Conservation (phyloP, 2,888 invertebrate species). For the Drosophila ezoana region DNA sequence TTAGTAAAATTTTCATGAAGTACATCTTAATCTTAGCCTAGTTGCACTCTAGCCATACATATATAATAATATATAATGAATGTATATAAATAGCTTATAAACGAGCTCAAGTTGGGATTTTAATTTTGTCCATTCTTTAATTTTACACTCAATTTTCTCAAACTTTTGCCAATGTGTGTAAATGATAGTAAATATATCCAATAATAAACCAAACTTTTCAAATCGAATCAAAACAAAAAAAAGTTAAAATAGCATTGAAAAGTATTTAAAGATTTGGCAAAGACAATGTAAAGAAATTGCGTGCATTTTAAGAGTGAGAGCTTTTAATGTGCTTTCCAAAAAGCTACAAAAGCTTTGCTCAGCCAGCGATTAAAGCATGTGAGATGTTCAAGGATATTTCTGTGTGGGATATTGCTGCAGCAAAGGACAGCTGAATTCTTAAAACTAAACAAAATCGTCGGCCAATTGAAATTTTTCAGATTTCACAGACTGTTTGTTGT, state of each 20-base stretch:
- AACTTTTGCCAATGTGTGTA: slow-evolving; percentile 39
- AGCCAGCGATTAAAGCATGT: slow-evolving; percentile 27
- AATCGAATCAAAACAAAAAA: slow-evolving; percentile 20
- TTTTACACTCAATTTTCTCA: slow-evolving; percentile 18
- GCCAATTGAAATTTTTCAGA: slow-evolving; percentile 6
- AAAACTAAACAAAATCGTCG: slow-evolving; percentile 6
- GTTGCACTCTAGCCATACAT: slow-evolving; percentile 35
- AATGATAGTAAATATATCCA: slow-evolving; percentile 22
- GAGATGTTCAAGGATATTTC: slow-evolving; percentile 9
- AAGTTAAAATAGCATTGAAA: slow-evolving; percentile 6
- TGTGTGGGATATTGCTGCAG: slow-evolving; percentile 10
- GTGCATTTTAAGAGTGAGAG: slow-evolving; percentile 36
- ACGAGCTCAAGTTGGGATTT: slow-evolving; percentile 24
- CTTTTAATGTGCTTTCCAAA: slow-evolving; percentile 36
- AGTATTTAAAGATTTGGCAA: slow-evolving; percentile 14
- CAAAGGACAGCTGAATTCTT: slow-evolving; percentile 12
- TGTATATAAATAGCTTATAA: slow-evolving; percentile 43
- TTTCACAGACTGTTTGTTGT: background rate
- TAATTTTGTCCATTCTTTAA: slow-evolving; percentile 4
- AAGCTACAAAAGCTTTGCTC: slow-evolving; percentile 46
- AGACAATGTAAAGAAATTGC: slow-evolving; percentile 24
- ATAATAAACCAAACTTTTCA: slow-evolving; percentile 26
- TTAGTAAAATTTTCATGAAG: slow-evolving; percentile 23
- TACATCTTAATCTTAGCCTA: slow-evolving; percentile 19
- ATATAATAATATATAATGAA: slow-evolving; percentile 12